Base-by-base conservation (phyloP, 2,797 vertebrate genomes). In the Helostoma temminkii region DNA sequence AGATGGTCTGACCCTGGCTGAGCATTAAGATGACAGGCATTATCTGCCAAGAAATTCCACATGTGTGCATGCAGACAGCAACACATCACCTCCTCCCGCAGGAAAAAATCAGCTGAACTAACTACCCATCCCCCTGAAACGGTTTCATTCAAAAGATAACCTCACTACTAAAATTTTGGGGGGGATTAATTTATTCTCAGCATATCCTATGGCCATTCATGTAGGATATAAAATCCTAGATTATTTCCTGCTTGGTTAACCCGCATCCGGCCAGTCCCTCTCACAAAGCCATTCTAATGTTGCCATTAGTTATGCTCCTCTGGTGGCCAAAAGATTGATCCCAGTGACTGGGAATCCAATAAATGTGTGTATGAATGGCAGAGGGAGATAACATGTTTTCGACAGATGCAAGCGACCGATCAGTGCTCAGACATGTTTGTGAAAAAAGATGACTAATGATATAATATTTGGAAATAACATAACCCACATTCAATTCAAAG, bases 181-280 rank as follows among this genome's bases (percentile, higher is more conserved):
- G 76, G 78, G 84, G 90, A 90, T 93, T 93, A 89, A 94, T 94
- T 93, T 94, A 93, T 93, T 93, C 91, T 86, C 86, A 88, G 90
- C 90, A 93, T 94, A 94, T 93, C 89, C 90, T 92, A 89, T 86
- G 90, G 76, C 83, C 90, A 85, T 89, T 94, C 92, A 94, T 91
- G 93, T 93, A 92, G 89, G 87, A 93, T 93, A 94, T 94, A 93
- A 94, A 94, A 94, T 93, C 92, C 91, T 88, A 94, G 93, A 94
- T 95, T 94, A 95, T 94, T 94, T 94, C 92, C 90, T 94, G 93
- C 92, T 93, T 95, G 93, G 93, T 94, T 94, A 95, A 93, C 89
- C 89, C 71, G 88, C 91, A 93, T 94, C 93, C 92, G 92, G 91
- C 91, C 89, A 84, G 90, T 88, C 91, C 88, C 91, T 88, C 90